A percentile compares a stretch with the other conserved stretches of the same genome.
Evolutionary conservation across 2,888 invertebrate species (phyloP).

Genomic region (Altica lythri): DNA sequence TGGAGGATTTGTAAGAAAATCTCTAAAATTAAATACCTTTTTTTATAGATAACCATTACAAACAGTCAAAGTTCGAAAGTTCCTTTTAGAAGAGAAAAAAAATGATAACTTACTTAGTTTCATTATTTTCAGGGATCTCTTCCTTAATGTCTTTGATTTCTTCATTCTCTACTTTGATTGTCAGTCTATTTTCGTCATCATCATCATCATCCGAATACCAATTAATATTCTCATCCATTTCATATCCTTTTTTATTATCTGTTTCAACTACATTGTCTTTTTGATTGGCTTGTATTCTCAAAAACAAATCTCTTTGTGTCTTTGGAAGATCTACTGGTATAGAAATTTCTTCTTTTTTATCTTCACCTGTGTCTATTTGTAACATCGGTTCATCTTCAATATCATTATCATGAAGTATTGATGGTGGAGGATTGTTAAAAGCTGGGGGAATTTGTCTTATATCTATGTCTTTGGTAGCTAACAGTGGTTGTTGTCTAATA

Average conservation of each 20-base stretch:
- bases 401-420: constrained; percentile 31
- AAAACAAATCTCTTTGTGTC: constrained; percentile 68
- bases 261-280: constrained; percentile 57
- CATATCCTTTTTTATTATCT: constrained; percentile 44
- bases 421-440: constrained; percentile 28
- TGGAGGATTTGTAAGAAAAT: constrained; percentile 40
- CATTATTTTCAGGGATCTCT: constrained; percentile 41
- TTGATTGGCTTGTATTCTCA: constrained; percentile 70
- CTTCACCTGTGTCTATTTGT: constrained; percentile 40
- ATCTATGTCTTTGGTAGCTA: constrained; percentile 55
- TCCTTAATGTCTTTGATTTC: constrained; percentile 44
- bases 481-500: constrained; percentile 35
- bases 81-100: too few relatives aligned
- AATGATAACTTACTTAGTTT: constrained; percentile 25
- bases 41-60: too few relatives aligned
- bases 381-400: constrained; percentile 37
- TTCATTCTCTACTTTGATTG: constrained; percentile 55
- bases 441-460: constrained; percentile 53
- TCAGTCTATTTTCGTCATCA: constrained; percentile 57
- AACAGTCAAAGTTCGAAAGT: too few relatives aligned
- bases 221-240: constrained; percentile 56
- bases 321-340: constrained; percentile 65
- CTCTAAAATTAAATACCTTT: constrained; percentile 19
- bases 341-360: constrained; percentile 19
- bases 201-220: constrained; percentile 86